Evolutionary conservation across 1,140 invertebrate species (phyloP), one percentile per base, ranked within the genome.

Genomic region (Pachypsylla venusta): DNA sequence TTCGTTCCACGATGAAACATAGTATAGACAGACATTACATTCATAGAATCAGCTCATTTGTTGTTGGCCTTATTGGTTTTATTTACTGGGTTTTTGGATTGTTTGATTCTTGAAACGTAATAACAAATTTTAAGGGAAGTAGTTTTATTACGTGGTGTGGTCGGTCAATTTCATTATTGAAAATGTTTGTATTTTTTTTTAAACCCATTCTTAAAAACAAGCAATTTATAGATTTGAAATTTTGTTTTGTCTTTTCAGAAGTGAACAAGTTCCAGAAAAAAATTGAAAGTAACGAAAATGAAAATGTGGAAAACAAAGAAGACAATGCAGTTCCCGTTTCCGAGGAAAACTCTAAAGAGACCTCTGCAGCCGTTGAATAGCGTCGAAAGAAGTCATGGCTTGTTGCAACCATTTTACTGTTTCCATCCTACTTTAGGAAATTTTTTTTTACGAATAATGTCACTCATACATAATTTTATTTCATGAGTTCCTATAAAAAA

Each of bases 201-300:
- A n/a, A n/a, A n/a, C n/a, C n/a, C n/a, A n/a, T n/a, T n/a, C n/a
- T n/a, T n/a, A n/a, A n/a, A n/a, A n/a, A n/a, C n/a, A n/a, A n/a
- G n/a, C n/a, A n/a, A n/a, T n/a, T n/a, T n/a, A n/a, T n/a, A n/a
- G n/a, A n/a, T n/a, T n/a, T n/a, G n/a, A n/a, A n/a, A n/a, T 57
- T 48, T 30, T 25, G 16, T 35, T 62, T 53, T 42, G 30, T 62
- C 60, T 61, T 66, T 64, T 57, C 68, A 75, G 74, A 73, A 63
- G 67, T 72, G 2, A 75, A 73, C 61, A 75, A 74, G 66, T 75
- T 74, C 57, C 72, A 74, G 58, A 73, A 74, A 62, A 53, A 56
- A 20, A 63, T 62, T 7, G 63, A 65, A 1, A 20, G 26, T 35
- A 60, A 63, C 40, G 28, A 54, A 27, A 57, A 22, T 16, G 40